Base-by-base conservation (phyloP, 2,888 invertebrate species). In the Andricus quercusramuli region DNA sequence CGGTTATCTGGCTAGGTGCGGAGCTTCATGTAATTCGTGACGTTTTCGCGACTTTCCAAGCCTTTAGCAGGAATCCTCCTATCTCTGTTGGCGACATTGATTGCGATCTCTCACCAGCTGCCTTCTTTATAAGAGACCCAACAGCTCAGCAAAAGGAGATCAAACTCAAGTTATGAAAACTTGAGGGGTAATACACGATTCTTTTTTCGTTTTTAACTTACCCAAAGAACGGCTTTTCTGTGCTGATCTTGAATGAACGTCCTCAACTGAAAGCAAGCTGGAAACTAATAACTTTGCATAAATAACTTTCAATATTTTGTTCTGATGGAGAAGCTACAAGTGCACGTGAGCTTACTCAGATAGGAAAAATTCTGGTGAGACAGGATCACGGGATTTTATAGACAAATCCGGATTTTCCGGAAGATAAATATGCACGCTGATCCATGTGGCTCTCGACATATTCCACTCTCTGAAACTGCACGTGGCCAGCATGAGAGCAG, bases 1-100 rank as follows among this genome's bases (percentile, higher is more conserved):
- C 79, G 70, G 84, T 82, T 84, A 84, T 84, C 84, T 80, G 77
- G 74, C 82, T 77, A 78, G 79, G 80, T 77, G 80, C 79, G 77
- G 65, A 62, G 78, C 79, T 66, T 44, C 59, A 80, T 80, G 84
- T 83, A 83, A 84, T 84, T 84, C 83, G 83, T 80, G 84, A 83
- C 84, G 84, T 84, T 84, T 84, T 80, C 81, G 78, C 84, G 82
- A 77, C 66, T 79, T 80, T 67, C 41, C 29, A 74, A 32, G 51
- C 51, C 51, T 51, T 56, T 51, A 56, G 29, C 17, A 32, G 56
- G n/a, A 56, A 51, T 32, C 51, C 20, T 74, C 51, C 74, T 74
- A 70, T 74, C 56, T 74, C 56, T 56, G 74, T 13, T 74, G 25
- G 32, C 56, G 70, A 74, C 70, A 74, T 74, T 74, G 70, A 74